phyloP scores from a whole-genome alignment of 2,888 invertebrate genomes.

The Macrophya alboannulata region DNA sequence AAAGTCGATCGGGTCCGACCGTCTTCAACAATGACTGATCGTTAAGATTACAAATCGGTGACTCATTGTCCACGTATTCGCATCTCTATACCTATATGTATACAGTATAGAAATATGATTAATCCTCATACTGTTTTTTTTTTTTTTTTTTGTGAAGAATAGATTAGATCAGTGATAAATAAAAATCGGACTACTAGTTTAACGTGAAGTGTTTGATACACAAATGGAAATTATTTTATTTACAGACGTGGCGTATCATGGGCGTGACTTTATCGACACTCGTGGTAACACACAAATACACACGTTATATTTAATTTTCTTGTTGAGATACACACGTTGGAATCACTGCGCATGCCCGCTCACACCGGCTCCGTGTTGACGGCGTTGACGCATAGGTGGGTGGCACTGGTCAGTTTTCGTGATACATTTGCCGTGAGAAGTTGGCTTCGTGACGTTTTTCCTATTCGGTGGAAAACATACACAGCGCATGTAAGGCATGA shows the following conservation, averaged over 20 bases:
- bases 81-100: background rate
- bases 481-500: background rate
- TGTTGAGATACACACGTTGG: background rate
- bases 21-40: background rate
- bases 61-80: background rate
- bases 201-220: background rate
- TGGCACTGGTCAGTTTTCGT: background rate
- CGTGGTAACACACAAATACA: background rate
- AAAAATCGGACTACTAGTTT: background rate
- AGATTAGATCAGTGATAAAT: background rate
- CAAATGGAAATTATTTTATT: background rate
- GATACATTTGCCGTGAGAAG: background rate
- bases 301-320: background rate
- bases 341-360: conserved; percentile 21
- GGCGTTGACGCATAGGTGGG: too few species aligned
- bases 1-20: background rate
- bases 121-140: background rate
- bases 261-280: conserved; percentile 24
- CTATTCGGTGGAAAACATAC: background rate
- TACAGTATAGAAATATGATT: conserved; percentile 9
- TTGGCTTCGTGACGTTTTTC: background rate
- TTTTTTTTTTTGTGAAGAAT: background rate
- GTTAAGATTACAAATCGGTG: background rate
- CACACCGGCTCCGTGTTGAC: background rate
- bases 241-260: background rate